Conservation (phyloP, 2,113 vertebrate species). For the Cyprinus carpio region DNA sequence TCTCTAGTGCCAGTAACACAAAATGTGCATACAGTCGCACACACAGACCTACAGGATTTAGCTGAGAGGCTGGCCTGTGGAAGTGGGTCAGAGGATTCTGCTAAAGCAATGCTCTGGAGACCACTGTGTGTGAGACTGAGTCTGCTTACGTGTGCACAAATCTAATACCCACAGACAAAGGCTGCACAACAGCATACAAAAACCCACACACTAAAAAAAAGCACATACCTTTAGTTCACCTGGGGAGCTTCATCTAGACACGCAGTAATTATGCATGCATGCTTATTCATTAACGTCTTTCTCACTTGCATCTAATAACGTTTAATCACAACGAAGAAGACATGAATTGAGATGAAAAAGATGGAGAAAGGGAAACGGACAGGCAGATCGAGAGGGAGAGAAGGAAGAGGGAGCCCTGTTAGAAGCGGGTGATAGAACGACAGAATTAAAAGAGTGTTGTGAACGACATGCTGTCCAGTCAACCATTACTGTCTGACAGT, state of each 20-base stretch:
- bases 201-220: slow-evolving; percentile 30
- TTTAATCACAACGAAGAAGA: slow-evolving; percentile 28
- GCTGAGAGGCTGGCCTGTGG: slow-evolving; percentile 45
- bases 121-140: slow-evolving; percentile 37
- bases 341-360: slow-evolving; percentile 25
- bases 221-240: slow-evolving; percentile 28
- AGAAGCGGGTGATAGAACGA: slow-evolving; percentile 17
- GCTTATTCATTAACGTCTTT: slow-evolving; percentile 49
- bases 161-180: slow-evolving; percentile 24
- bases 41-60: slow-evolving; percentile 44
- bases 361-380: background rate
- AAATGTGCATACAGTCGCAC: slow-evolving; percentile 22
- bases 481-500: slow-evolving; percentile 44
- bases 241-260: slow-evolving; percentile 41
- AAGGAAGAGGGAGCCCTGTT: slow-evolving; percentile 6
- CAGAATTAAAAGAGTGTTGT: slow-evolving; percentile 23
- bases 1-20: slow-evolving; percentile 37
- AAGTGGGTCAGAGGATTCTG: slow-evolving; percentile 57
- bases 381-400: background rate
- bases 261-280: slow-evolving; percentile 49
- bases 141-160: slow-evolving; percentile 32
- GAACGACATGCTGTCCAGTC: slow-evolving; percentile 42
- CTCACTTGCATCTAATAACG: slow-evolving; percentile 37
- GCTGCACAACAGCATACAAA: slow-evolving; percentile 32
- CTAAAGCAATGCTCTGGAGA: slow-evolving; percentile 48